A percentile compares a stretch with the other conserved stretches of the same genome.
Conservation (phyloP, 2,888 invertebrate species). For the Copidosoma aretas region DNA sequence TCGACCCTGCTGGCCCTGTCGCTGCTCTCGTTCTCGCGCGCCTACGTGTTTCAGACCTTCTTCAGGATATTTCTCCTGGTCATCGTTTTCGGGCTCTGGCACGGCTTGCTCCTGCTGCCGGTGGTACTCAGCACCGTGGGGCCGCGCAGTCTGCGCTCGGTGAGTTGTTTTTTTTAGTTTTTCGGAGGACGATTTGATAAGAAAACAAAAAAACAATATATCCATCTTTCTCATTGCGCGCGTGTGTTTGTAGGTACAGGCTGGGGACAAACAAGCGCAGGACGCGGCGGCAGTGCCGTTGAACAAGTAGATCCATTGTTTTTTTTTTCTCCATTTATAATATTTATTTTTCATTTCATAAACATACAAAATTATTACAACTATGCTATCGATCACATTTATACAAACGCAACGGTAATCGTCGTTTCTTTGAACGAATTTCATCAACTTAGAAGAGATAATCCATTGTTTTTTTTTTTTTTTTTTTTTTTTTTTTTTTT, state of each 20-base stretch:
- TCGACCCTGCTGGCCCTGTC: constrained; percentile 78
- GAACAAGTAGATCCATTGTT: constrained; percentile 17
- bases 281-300: constrained; percentile 33
- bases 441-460: too few species aligned
- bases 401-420: constrained; percentile 52
- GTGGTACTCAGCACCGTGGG: constrained; percentile 78
- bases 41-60: constrained; percentile 80
- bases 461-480: not conserved
- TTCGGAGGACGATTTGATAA: too few species aligned
- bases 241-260: constrained; percentile 20
- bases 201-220: not conserved
- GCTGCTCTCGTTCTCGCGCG: constrained; percentile 73
- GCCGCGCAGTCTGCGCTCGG: constrained; percentile 61
- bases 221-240: too few species aligned
- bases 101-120: constrained; percentile 78
- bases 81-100: constrained; percentile 78
- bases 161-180: constrained; percentile 13
- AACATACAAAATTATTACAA: constrained; percentile 63
- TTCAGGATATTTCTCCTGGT: constrained; percentile 80
- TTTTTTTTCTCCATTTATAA: constrained; percentile 59
- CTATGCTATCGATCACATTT: constrained; percentile 62
- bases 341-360: constrained; percentile 63
- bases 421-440: not conserved
- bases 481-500: too few species aligned
- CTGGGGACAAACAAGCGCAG: constrained; percentile 12